Evolutionary conservation across 2,113 vertebrate species (phyloP).

Genomic region (Strigops habroptila): DNA sequence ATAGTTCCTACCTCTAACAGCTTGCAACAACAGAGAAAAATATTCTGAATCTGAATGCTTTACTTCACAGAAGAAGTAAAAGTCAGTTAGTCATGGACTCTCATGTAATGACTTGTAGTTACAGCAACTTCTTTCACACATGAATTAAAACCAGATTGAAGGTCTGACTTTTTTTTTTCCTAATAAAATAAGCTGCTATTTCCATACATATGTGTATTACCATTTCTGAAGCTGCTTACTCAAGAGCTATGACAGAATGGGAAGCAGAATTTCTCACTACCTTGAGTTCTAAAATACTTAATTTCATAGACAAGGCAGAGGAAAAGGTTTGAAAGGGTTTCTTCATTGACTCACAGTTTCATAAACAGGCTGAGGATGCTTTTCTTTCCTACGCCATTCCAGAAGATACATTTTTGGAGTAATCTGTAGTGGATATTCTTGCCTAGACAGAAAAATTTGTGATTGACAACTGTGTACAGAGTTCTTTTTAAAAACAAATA

Average conservation of each 20-base stretch:
- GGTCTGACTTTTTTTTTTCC: not conserved
- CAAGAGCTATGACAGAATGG: not conserved
- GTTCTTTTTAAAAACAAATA: not conserved
- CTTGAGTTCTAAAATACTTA: not conserved
- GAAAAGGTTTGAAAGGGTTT: not conserved
- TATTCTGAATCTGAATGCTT: not conserved
- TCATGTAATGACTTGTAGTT: not conserved
- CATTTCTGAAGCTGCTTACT: not conserved
- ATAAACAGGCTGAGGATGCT: slow-evolving; percentile 87
- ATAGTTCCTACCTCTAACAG: not conserved
- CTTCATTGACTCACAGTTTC: slow-evolving; percentile 80
- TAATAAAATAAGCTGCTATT: not conserved
- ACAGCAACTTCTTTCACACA: not conserved
- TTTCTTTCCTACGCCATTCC: slow-evolving; percentile 93
- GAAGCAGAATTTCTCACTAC: not conserved
- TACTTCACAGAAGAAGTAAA: not conserved
- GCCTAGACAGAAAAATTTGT: slow-evolving; percentile 65
- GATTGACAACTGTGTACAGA: not conserved
- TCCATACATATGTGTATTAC: not conserved
- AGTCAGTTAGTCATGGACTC: not conserved
- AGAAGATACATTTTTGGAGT: slow-evolving; percentile 95
- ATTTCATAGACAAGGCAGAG: not conserved
- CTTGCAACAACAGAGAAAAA: not conserved
- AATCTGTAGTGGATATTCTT: slow-evolving; percentile 89
- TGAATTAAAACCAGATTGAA: not conserved